Evolutionary conservation across 1,140 invertebrate genomes (phyloP), one percentile per base, ranked within the genome.

Genomic region (Gonioctena quinquepunctata): DNA sequence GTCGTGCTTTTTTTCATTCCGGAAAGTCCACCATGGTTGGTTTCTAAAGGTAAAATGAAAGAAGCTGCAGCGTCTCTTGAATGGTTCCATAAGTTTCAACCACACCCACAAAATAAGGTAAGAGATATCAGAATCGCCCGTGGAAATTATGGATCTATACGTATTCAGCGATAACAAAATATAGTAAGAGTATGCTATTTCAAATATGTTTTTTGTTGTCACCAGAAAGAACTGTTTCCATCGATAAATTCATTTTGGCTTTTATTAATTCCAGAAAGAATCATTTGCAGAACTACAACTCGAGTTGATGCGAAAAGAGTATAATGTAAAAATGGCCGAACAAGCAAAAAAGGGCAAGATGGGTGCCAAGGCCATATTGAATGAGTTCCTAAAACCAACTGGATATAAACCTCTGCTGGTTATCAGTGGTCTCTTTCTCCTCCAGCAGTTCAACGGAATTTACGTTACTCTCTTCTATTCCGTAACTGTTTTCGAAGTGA

Each of bases 381-480:
- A 63, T 2, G 72, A 73, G 16, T 84, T 89, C 8, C 54, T 84
- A 0, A 85, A 86, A 71, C 87, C 88, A 7, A 89, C 86, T 3
- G 87, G 87, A 8, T 88, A 86, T 80, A 90, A 90, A 74, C 89
- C 89, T 0, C 79, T 89, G 71, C 26, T 85, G 1, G 85, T 90
- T 59, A 78, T 90, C 7, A 82, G 86, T 13, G 74, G 84, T 0
- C 78, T 90, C 3, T 90, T 90, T 69, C 80, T 86, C 4, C 87
- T 89, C 59, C 89, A 90, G 76, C 88, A 90, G 72, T 86, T 88
- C 60, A 85, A 85, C 23, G 89, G 89, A 23, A 87, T 90, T 76
- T 90, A 92, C 77, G 89, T 90, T 2, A 88, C 91, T 3, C 85
- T 92, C 33, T 92, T 91, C 73, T 92, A 91, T 73, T 87, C 90